Base-by-base conservation (phyloP, 2,888 invertebrate genomes). In the Timandra comae region DNA sequence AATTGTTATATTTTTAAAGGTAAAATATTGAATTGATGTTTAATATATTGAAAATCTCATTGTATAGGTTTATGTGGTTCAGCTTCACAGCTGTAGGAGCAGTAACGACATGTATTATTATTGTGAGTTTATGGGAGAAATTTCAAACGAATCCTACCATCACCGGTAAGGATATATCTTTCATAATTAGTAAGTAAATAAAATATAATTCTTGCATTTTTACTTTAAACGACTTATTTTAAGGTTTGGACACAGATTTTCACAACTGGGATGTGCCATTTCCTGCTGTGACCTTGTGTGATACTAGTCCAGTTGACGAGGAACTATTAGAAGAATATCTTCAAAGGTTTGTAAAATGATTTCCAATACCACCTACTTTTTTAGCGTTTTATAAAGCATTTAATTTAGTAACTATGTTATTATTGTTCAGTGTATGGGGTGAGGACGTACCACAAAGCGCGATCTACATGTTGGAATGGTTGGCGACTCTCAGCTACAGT, bases 131-230 rank as follows among this genome's bases (percentile, higher is more conserved):
- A 16, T 93, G 93, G 93, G 90, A 92, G 54, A 94, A 93, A 66
- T 94, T 94, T 67, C 93, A 93, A 81, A 93, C 92, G 0, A 93
- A 93, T 76, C 94, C 94, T 3, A 94, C 93, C 0, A 92, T 94
- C 32, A 94, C 93, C 16, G 92, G 92, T 76, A 52, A 54, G 9
- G 4, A n/a, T 2, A 5, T 23, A 8, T n/a, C n/a, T 20, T 2
- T 20, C 20, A n/a, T 20, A 20, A 7, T 2, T 20, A 6, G 20
- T 20, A n/a, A n/a, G n/a, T n/a, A n/a, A n/a, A n/a, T n/a, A n/a
- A n/a, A n/a, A n/a, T n/a, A n/a, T n/a, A n/a, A n/a, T n/a, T n/a
- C n/a, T n/a, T n/a, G n/a, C n/a, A n/a, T n/a, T n/a, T n/a, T n/a
- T n/a, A n/a, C n/a, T n/a, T n/a, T n/a, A n/a, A n/a, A 6, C 8